Conservation (phyloP, 2,797 vertebrate species). For the Danio aesculapii region DNA sequence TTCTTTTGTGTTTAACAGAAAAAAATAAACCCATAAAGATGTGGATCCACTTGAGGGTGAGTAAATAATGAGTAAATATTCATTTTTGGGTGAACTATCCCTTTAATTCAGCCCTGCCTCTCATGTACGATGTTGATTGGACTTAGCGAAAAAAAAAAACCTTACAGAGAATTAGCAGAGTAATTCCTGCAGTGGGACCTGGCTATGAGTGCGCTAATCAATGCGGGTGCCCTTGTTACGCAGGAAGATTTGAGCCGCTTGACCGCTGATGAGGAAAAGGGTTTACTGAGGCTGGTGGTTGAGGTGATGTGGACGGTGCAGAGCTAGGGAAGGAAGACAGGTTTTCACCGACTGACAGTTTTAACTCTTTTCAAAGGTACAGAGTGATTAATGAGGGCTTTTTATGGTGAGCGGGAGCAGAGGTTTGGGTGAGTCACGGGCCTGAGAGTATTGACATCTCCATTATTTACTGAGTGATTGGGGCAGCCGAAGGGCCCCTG, state of each 20-base stretch:
- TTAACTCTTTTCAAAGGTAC: constrained; percentile 77
- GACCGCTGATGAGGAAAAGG: constrained; percentile 73
- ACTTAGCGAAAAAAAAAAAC: constrained; percentile 75
- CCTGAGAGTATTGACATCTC: constrained; percentile 82
- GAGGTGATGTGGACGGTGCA: constrained; percentile 37
- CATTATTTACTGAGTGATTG: constrained; percentile 85
- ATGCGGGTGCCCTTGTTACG: constrained; percentile 79
- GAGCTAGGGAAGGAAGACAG: constrained; percentile 41
- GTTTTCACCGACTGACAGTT: constrained; percentile 72
- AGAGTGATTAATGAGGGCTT: constrained; percentile 81
- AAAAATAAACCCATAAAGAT: no score
- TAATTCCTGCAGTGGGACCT: constrained; percentile 80
- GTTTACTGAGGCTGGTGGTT: constrained; percentile 24
- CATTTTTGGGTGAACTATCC: no score
- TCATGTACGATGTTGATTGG: constrained; percentile 78
- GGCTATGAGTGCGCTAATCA: constrained; percentile 81
- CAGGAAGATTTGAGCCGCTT: constrained; percentile 78
- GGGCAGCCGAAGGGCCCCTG: constrained; percentile 80
- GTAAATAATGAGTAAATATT: no score
- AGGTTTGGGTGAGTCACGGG: constrained; percentile 72
- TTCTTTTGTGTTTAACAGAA: no score
- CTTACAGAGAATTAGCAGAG: constrained; percentile 80
- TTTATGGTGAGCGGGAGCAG: constrained; percentile 69
- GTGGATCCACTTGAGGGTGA: no score
- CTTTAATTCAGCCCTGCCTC: constrained; percentile 65